Conservation (phyloP, 2,113 vertebrate genomes). For the Labeo catla region DNA sequence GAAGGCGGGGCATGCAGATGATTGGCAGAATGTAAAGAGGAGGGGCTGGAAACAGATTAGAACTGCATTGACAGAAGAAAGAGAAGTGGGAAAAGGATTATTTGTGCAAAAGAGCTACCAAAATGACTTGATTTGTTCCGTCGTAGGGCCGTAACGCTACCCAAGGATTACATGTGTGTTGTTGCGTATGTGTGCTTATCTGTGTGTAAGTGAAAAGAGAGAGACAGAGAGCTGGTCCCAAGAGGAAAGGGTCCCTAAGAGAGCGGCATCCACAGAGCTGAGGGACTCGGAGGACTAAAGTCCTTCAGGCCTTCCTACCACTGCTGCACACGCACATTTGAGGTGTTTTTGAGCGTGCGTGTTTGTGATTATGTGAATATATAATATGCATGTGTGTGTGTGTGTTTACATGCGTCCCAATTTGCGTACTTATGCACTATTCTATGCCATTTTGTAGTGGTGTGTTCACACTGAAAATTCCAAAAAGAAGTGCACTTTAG, state of each 20-base stretch:
- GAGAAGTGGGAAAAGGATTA: conserved; percentile 67
- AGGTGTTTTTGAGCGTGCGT: conserved; percentile 22
- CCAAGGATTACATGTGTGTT: conserved; percentile 28
- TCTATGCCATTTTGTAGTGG: neutral
- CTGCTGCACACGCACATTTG: conserved; percentile 74
- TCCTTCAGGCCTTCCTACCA: conserved; percentile 78
- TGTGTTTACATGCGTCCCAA: neutral
- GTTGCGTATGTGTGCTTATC: conserved; percentile 41
- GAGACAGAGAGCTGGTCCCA: conserved; percentile 57
- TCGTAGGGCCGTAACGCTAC: neutral
- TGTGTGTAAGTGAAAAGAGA: conserved; percentile 43
- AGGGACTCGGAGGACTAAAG: conserved; percentile 77
- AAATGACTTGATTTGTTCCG: neutral
- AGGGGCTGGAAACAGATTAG: conserved; percentile 80
- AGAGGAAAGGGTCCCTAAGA: conserved; percentile 48
- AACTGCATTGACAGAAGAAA: conserved; percentile 79
- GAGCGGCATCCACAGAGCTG: conserved; percentile 77
- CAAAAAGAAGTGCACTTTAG: neutral
- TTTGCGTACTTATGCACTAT: conserved; percentile 10
- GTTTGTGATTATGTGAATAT: conserved; percentile 3
- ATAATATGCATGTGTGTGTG: neutral
- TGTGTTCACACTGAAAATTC: neutral
- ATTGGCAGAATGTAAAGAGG: conserved; percentile 63
- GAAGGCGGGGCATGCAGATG: conserved; percentile 67
- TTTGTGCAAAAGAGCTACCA: neutral